These are phyloP conservation scores for Lasioglossum oenotherae DNA, from an alignment of 2,888 invertebrate genomes.

Conservation along the genomic window DNA sequence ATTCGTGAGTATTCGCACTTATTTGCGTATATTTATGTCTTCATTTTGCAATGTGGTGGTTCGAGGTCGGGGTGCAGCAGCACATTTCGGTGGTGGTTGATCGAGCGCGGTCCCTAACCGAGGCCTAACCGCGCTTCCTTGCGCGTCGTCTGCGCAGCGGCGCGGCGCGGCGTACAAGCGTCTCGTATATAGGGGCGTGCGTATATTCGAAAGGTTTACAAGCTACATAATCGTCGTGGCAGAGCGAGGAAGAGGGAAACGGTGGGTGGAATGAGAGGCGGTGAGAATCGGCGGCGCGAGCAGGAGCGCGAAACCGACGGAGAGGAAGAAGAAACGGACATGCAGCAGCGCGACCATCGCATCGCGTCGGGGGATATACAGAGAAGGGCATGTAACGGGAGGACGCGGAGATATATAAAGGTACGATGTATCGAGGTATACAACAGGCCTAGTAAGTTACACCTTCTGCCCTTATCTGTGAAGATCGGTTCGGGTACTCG, in stretches of 20 bases:
- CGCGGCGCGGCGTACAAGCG: not conserved
- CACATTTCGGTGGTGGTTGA: conserved; percentile 65
- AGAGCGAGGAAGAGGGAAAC: not conserved
- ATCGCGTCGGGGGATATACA: conserved; percentile 60
- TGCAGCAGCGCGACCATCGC: conserved; percentile 46
- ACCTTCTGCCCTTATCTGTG: conserved; percentile 82
- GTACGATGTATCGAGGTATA: conserved; percentile 74
- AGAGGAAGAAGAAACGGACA: conserved; percentile 28
- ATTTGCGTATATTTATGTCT: too few relatives aligned
- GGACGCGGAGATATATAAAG: conserved; percentile 71
- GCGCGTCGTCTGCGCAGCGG: conserved; percentile 11
- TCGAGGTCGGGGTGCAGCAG: conserved; percentile 32
- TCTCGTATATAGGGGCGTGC: not conserved
- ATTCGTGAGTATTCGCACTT: too few relatives aligned
- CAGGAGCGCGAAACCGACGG: conserved; percentile 20
- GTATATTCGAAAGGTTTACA: conserved; percentile 63
- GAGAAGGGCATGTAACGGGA: conserved; percentile 71
- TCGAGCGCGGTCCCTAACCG: not conserved
- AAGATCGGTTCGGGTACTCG: conserved; percentile 80
- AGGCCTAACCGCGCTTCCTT: conserved; percentile 14
- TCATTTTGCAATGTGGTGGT: not conserved
- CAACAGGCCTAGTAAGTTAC: conserved; percentile 83
- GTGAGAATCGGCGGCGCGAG: conserved; percentile 33
- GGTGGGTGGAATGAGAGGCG: not conserved
- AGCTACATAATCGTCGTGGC: conserved; percentile 58